Conservation (phyloP, 2,797 vertebrate genomes). For the Notoglanidium macrostoma region DNA sequence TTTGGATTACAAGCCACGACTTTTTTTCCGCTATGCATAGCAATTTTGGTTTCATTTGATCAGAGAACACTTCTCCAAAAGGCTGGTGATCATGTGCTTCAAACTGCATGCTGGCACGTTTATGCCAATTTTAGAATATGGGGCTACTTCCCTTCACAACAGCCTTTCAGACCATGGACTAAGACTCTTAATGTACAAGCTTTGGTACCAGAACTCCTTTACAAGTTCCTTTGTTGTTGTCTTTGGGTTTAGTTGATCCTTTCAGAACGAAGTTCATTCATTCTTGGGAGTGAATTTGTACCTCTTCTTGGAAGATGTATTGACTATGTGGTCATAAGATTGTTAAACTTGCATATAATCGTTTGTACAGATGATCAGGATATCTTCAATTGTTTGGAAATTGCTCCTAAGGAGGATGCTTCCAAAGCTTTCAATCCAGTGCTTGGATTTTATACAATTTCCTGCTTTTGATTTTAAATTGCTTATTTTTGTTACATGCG, state of each 20-base stretch:
- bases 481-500: not conserved
- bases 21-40: not conserved
- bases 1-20: not conserved
- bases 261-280: not conserved
- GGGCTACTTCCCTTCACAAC: not conserved
- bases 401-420: not conserved
- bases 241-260: not conserved
- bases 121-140: slow-evolving; percentile 4
- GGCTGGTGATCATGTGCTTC: not conserved
- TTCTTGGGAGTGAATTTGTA: not conserved
- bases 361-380: not conserved
- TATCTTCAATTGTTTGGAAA: not conserved
- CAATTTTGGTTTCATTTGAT: not conserved
- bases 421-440: too few relatives aligned
- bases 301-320: not conserved
- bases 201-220: too few relatives aligned
- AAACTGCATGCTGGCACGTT: not conserved
- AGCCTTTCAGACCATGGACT: too few relatives aligned
- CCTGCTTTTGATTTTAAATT: not conserved
- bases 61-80: not conserved
- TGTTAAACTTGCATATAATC: not conserved
- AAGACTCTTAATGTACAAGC: not conserved
- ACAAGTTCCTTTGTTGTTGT: too few relatives aligned
- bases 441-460: not conserved
- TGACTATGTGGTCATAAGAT: not conserved